Conservation (phyloP, 2,113 vertebrate species). For the Bos indicus region DNA sequence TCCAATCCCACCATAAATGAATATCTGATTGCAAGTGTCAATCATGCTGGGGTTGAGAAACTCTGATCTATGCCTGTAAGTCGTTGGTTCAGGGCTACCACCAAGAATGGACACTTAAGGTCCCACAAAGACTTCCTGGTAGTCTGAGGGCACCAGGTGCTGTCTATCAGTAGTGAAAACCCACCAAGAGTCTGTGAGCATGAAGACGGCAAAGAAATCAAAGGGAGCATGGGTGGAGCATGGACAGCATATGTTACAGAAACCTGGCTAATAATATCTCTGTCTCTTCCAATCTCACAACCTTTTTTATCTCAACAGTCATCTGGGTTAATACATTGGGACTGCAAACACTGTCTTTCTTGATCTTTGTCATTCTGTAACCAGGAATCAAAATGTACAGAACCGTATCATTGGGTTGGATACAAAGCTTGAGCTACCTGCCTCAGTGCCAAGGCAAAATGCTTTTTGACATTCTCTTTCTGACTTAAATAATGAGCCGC, state of each 20-base stretch:
- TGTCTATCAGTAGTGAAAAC: not conserved
- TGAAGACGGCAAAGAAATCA: not conserved
- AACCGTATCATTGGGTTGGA: not conserved
- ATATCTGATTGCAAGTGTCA: not conserved
- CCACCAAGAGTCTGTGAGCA: not conserved
- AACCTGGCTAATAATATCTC: not conserved
- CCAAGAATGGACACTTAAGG: not conserved
- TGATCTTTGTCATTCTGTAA: not conserved
- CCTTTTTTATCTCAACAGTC: not conserved
- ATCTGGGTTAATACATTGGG: not conserved
- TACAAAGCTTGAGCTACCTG: not conserved
- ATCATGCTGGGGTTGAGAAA: not conserved
- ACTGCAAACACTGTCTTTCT: not conserved
- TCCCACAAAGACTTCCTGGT: not conserved
- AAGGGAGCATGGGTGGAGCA: not conserved
- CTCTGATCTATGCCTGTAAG: not conserved
- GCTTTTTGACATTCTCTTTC: conserved; percentile 26
- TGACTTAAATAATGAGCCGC: conserved; percentile 52
- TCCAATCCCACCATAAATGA: not conserved
- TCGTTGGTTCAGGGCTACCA: not conserved
- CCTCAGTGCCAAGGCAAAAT: not conserved
- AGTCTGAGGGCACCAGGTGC: not conserved
- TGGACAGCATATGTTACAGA: not conserved
- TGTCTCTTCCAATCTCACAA: not conserved
- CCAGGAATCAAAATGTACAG: not conserved